phyloP scores from a whole-genome alignment of 2,797 vertebrate genomes.

The Bucorvus abyssinicus region DNA sequence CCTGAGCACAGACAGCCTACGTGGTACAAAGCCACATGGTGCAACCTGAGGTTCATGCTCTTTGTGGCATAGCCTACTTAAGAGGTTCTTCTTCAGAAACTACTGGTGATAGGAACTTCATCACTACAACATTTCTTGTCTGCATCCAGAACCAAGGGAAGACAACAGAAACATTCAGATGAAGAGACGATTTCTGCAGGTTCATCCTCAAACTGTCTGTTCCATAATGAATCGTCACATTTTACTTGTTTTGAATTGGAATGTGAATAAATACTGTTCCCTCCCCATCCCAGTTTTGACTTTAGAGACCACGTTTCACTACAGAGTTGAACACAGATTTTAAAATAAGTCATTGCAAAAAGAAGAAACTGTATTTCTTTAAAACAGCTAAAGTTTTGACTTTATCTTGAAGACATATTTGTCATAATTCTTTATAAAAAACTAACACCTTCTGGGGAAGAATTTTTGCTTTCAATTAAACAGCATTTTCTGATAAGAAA shows the following conservation, averaged over 20 bases:
- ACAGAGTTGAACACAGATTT: background rate
- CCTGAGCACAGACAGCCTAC: background rate
- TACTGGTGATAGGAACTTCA: background rate
- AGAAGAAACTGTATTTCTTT: background rate
- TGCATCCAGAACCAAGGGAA: background rate
- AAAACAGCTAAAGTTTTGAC: background rate
- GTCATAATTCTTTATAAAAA: background rate
- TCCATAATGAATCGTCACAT: background rate
- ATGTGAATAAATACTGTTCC: background rate
- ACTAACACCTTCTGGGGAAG: background rate
- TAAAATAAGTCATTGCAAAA: background rate
- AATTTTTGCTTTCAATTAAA: background rate
- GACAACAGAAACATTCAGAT: background rate
- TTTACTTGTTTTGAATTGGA: background rate
- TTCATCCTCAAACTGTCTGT: background rate
- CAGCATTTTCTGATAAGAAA: background rate
- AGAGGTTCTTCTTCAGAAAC: background rate
- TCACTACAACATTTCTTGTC: background rate
- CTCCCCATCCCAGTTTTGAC: accelerated
- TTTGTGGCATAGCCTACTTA: background rate
- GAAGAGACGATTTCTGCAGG: background rate
- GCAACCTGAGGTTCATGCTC: background rate
- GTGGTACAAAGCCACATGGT: accelerated
- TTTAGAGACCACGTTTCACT: background rate
- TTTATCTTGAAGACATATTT: background rate